Evolutionary conservation across 2,797 vertebrate species (phyloP).

Genomic region (Varecia variegata): DNA sequence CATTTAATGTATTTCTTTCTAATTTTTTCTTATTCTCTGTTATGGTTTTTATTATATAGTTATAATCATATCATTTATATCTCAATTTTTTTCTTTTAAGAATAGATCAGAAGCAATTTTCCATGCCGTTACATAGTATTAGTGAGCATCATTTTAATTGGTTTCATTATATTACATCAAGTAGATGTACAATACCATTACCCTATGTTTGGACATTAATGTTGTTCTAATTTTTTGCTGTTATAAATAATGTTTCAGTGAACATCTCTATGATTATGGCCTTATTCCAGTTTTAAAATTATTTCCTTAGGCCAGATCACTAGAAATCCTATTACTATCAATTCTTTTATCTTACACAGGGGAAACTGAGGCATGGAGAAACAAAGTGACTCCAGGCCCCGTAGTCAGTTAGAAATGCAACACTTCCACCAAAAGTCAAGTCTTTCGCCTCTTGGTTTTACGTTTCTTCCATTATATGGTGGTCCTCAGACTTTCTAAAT

Average conservation of each 20-base stretch:
- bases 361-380: slow-evolving; percentile 15
- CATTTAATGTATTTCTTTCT: slow-evolving; percentile 67
- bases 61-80: slow-evolving; percentile 75
- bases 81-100: slow-evolving; percentile 74
- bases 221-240: slow-evolving; percentile 49
- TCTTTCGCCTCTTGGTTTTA: background rate
- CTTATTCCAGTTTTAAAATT: slow-evolving; percentile 28
- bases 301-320: slow-evolving; percentile 27
- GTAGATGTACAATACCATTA: slow-evolving; percentile 56
- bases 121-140: slow-evolving; percentile 66
- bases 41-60: slow-evolving; percentile 66
- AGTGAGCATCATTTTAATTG: slow-evolving; percentile 71
- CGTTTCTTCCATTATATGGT: background rate
- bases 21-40: slow-evolving; percentile 56
- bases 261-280: slow-evolving; percentile 30
- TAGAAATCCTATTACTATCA: background rate
- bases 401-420: background rate
- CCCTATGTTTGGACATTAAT: slow-evolving; percentile 62
- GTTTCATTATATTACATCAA: slow-evolving; percentile 62
- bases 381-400: background rate
- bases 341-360: background rate
- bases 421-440: background rate
- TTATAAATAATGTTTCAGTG: slow-evolving; percentile 61
- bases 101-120: slow-evolving; percentile 76
- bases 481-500: slow-evolving; percentile 38